phyloP scores from a whole-genome alignment of 1,140 invertebrate species.

The Temnothorax nylanderi region DNA sequence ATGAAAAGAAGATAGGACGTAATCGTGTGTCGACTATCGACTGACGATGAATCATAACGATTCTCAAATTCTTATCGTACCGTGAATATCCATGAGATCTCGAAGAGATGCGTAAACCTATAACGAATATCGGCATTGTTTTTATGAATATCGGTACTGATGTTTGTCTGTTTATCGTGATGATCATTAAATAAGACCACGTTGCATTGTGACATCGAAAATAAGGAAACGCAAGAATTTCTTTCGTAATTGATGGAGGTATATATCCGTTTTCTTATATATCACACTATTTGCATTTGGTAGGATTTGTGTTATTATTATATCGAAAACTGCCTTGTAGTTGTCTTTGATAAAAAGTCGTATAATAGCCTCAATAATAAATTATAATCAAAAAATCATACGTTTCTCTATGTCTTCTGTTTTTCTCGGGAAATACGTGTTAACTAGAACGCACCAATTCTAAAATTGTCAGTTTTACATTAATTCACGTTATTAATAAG shows the following conservation, averaged over 20 bases:
- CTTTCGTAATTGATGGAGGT: neutral
- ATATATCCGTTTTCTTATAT: neutral
- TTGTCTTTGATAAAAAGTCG: too few species aligned
- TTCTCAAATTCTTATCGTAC: neutral
- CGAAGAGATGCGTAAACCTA: neutral
- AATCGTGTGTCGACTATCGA: neutral
- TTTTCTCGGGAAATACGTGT: neutral
- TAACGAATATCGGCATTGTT: neutral
- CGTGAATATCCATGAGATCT: neutral
- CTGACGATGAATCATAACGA: neutral
- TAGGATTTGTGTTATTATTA: neutral
- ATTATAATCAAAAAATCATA: too few species aligned
- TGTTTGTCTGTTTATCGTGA: neutral
- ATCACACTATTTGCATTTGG: neutral
- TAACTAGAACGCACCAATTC: neutral
- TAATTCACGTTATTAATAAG: neutral
- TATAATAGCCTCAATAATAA: too few species aligned
- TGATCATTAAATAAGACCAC: neutral
- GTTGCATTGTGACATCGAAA: neutral
- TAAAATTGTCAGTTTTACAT: neutral
- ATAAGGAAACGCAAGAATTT: neutral
- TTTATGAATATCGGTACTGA: neutral
- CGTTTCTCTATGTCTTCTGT: too few species aligned
- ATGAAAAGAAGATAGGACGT: neutral
- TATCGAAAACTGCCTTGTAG: neutral